A percentile compares a stretch with the other conserved stretches of the same genome.
Evolutionary conservation across 2,113 vertebrate species (phyloP).

Genomic region (Menidia beryllina): DNA sequence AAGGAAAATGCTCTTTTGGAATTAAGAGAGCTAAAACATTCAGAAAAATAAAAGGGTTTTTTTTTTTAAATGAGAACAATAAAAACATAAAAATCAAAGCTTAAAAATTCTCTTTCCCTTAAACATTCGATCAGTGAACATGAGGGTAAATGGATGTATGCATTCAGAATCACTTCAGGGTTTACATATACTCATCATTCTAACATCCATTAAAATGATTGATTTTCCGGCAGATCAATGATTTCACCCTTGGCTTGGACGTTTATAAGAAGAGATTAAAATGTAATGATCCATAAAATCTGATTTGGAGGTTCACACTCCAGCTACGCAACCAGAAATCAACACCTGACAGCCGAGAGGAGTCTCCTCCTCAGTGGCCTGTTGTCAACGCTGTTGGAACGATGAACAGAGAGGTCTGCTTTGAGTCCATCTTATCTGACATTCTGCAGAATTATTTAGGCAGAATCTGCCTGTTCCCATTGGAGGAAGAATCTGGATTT

Average conservation of each 20-base stretch:
- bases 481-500: conserved; percentile 49
- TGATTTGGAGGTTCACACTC: conserved; percentile 47
- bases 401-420: conserved; percentile 12
- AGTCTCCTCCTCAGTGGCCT: conserved; percentile 1
- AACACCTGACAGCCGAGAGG: conserved; percentile 8
- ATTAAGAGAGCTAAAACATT: conserved; percentile 16
- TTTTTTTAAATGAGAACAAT: conserved; percentile 32
- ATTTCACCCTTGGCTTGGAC: conserved; percentile 61
- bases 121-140: conserved; percentile 62
- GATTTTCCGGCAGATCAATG: conserved; percentile 66
- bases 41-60: neutral
- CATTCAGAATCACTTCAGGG: conserved; percentile 56
- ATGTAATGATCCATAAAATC: conserved; percentile 65
- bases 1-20: conserved; percentile 19
- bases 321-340: conserved; percentile 18
- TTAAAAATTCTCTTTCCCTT: conserved; percentile 48
- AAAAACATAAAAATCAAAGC: conserved; percentile 38
- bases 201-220: conserved; percentile 60
- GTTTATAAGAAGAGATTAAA: conserved; percentile 53
- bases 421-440: conserved; percentile 17
- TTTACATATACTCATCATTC: conserved; percentile 49
- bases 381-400: conserved; percentile 2
- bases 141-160: conserved; percentile 40
- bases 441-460: conserved; percentile 7
- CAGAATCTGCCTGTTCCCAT: conserved; percentile 27